Conservation (phyloP, 2,888 invertebrate species). For the Mesochorus sp. region DNA sequence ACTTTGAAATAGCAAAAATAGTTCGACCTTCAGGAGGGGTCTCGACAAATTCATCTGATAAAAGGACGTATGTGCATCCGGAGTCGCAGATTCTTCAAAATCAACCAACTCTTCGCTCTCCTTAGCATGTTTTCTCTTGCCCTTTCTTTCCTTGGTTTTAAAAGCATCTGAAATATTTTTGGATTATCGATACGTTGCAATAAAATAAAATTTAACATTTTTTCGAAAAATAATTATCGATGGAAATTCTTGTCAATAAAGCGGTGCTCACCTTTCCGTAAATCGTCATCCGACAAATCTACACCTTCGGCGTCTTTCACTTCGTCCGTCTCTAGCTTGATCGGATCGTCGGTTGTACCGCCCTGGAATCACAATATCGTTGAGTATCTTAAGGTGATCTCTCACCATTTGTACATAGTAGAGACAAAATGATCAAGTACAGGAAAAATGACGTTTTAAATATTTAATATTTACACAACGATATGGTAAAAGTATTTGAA, state of each 20-base stretch:
- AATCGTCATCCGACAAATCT: slow-evolving; percentile 90
- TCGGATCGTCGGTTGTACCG: slow-evolving; percentile 71
- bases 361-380: slow-evolving; percentile 1
- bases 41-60: slow-evolving; percentile 98
- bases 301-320: slow-evolving; percentile 81
- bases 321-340: slow-evolving; percentile 63
- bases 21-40: slow-evolving; percentile 90
- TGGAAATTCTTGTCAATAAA: too few species aligned
- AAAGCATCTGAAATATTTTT: slow-evolving; percentile 70
- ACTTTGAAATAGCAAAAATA: not conserved
- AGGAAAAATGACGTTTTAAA: too few species aligned
- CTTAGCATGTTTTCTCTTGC: slow-evolving; percentile 82
- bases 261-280: slow-evolving; percentile 79
- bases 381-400: too few species aligned
- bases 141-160: slow-evolving; percentile 76
- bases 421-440: too few species aligned
- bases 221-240: too few species aligned
- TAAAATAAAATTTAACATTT: too few species aligned
- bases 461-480: too few species aligned
- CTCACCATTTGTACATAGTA: too few species aligned
- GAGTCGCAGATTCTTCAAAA: slow-evolving; percentile 87
- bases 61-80: slow-evolving; percentile 88
- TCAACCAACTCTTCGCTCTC: slow-evolving; percentile 81
- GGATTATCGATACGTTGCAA: not conserved
- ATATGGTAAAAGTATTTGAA: too few species aligned